These are phyloP conservation scores for Homarus americanus DNA, from an alignment of 1,140 invertebrate genomes.

Conservation along the genomic window DNA sequence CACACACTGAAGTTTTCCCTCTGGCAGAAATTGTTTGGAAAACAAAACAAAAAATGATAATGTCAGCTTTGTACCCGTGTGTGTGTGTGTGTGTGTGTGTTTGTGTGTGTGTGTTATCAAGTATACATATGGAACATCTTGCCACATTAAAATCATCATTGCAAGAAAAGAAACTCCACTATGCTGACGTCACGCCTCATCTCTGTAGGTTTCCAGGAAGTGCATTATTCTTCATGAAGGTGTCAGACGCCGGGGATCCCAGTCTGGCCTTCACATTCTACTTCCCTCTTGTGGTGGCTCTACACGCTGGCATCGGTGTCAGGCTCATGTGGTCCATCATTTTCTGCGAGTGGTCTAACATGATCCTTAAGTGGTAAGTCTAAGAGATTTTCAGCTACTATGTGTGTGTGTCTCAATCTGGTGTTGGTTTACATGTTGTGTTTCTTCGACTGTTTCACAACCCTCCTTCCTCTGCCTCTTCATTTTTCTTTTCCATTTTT, in stretches of 20 bases:
- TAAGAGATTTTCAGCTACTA: too few species aligned
- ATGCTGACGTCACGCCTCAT: neutral
- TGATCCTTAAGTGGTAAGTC: constrained; percentile 68
- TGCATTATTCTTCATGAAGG: constrained; percentile 44
- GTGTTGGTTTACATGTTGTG: too few species aligned
- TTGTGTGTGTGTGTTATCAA: neutral
- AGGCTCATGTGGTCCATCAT: constrained; percentile 60
- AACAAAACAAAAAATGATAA: too few species aligned
- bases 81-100: neutral
- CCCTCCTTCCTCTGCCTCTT: too few species aligned
- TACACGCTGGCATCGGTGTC: constrained; percentile 33
- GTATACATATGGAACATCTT: neutral
- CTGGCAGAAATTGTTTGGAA: too few species aligned
- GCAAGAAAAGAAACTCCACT: neutral
- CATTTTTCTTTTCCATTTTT: too few species aligned
- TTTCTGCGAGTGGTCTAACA: constrained; percentile 70
- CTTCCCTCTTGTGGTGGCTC: constrained; percentile 55
- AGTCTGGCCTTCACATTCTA: constrained; percentile 67
- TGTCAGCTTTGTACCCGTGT: too few species aligned
- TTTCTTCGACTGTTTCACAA: too few species aligned
- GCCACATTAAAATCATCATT: neutral
- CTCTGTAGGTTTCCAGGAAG: constrained; percentile 26
- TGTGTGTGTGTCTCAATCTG: too few species aligned
- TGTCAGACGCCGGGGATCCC: constrained; percentile 54
- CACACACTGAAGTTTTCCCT: too few species aligned